Evolutionary conservation across 2,888 invertebrate genomes (phyloP).

Genomic region (Drosophila cracens): DNA sequence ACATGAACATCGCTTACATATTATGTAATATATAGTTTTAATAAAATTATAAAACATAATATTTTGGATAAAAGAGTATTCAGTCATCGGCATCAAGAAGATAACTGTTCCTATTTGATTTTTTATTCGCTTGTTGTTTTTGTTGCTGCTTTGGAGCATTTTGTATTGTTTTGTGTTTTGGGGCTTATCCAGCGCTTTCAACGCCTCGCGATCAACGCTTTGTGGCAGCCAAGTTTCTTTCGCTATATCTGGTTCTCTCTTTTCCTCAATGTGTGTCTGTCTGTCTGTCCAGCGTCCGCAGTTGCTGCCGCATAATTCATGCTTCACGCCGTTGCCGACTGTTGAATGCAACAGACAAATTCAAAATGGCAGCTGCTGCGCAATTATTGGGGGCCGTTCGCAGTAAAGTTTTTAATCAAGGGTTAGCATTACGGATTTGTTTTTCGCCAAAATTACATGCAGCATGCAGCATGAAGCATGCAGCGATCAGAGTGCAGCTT

Average conservation of each 20-base stretch:
- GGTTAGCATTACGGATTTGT: conserved; percentile 55
- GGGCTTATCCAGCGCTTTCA: conserved; percentile 76
- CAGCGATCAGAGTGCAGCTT: conserved; percentile 23
- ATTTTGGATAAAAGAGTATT: background rate
- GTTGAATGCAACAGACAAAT: conserved; percentile 46
- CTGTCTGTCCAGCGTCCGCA: conserved; percentile 1
- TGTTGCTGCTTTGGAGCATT: conserved; percentile 54
- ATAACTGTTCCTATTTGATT: background rate
- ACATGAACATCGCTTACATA: fast-evolving
- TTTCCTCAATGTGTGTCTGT: background rate
- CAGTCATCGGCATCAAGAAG: background rate
- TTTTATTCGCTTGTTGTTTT: conserved; percentile 20
- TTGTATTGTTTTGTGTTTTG: conserved; percentile 77
- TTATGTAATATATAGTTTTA: background rate
- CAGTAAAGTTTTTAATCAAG: conserved; percentile 61
- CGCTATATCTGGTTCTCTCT: conserved; percentile 1
- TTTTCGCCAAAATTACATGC: conserved; percentile 59
- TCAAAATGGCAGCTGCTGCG: conserved; percentile 65
- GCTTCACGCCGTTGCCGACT: conserved; percentile 67
- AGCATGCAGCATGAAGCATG: conserved; percentile 45
- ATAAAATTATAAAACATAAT: background rate
- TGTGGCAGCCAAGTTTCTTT: conserved; percentile 28
- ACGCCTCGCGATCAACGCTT: conserved; percentile 71
- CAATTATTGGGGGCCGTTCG: conserved; percentile 50
- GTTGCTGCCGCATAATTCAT: conserved; percentile 71